Conservation (phyloP, 1,140 invertebrate genomes). For the Plectus sambesii region DNA sequence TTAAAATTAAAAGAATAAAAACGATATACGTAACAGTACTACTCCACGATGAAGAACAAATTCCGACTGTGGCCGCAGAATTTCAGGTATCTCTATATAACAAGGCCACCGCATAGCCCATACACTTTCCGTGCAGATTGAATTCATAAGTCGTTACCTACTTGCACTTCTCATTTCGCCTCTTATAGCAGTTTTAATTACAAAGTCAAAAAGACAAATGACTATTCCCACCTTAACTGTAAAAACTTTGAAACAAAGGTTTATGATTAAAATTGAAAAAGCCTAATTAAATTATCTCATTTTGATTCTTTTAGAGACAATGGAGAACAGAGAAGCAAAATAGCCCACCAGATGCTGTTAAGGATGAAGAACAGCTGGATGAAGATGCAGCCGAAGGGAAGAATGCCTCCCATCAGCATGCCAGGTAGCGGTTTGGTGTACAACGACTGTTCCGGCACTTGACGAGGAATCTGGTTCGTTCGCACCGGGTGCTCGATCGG, state of each 20-base stretch:
- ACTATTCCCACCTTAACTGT: neutral
- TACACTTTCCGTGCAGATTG: too few species aligned
- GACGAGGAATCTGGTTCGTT: constrained; percentile 94
- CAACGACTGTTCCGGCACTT: constrained; percentile 92
- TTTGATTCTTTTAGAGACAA: constrained; percentile 7
- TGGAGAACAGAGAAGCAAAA: neutral
- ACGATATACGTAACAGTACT: constrained; percentile 3
- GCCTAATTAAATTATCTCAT: too few species aligned
- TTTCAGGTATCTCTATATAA: too few species aligned
- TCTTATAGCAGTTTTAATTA: too few species aligned
- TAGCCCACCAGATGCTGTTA: constrained; percentile 79
- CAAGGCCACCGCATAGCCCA: too few species aligned
- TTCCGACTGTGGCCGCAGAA: neutral
- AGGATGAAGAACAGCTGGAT: constrained; percentile 98
- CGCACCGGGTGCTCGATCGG: constrained; percentile 87
- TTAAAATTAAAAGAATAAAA: neutral
- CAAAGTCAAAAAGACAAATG: constrained; percentile 5
- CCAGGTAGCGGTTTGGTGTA: constrained; percentile 77
- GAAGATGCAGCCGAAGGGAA: constrained; percentile 98
- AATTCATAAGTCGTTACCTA: too few species aligned
- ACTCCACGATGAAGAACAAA: constrained; percentile 5
- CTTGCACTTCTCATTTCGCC: too few species aligned
- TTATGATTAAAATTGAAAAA: constrained; percentile 1
- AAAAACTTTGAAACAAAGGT: constrained; percentile 1
- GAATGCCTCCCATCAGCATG: constrained; percentile 91